Conservation (phyloP, 2,888 invertebrate genomes). For the Diploptera punctata region DNA sequence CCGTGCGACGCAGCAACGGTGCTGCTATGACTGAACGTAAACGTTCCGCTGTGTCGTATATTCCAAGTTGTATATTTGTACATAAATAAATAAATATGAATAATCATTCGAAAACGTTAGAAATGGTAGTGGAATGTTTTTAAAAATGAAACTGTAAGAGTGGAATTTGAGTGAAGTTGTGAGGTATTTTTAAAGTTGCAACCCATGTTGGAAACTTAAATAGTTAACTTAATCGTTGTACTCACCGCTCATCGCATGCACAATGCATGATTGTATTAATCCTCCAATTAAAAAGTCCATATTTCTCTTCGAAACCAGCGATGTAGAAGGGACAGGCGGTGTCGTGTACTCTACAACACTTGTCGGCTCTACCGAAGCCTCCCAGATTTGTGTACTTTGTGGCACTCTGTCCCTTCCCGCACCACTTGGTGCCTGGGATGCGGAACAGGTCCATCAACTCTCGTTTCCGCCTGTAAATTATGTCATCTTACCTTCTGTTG, state of each 20-base stretch:
- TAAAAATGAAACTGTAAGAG: too few relatives aligned
- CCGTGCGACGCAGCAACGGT: too few relatives aligned
- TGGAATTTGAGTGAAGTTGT: too few relatives aligned
- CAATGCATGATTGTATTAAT: constrained; percentile 92
- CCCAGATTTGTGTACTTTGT: constrained; percentile 83
- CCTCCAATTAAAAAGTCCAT: constrained; percentile 87
- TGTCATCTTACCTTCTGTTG: constrained; percentile 50
- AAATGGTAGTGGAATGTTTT: too few relatives aligned
- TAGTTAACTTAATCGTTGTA: too few relatives aligned
- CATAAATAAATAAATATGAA: too few relatives aligned
- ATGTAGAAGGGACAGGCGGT: constrained; percentile 85
- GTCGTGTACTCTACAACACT: constrained; percentile 85
- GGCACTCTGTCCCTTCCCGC: constrained; percentile 87
- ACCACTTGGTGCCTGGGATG: constrained; percentile 93
- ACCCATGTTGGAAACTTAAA: too few relatives aligned
- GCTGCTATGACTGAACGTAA: too few relatives aligned
- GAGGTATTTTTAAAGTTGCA: too few relatives aligned
- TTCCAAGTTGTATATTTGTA: too few relatives aligned
- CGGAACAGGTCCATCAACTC: constrained; percentile 71
- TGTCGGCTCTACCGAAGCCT: constrained; percentile 81
- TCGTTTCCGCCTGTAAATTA: constrained; percentile 56
- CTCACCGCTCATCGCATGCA: constrained; percentile 88
- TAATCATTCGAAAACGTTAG: too few relatives aligned
- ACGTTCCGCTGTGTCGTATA: too few relatives aligned
- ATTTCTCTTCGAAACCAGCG: constrained; percentile 81